phyloP scores from a whole-genome alignment of 2,113 vertebrate species.

The Semicossyphus pulcher region DNA sequence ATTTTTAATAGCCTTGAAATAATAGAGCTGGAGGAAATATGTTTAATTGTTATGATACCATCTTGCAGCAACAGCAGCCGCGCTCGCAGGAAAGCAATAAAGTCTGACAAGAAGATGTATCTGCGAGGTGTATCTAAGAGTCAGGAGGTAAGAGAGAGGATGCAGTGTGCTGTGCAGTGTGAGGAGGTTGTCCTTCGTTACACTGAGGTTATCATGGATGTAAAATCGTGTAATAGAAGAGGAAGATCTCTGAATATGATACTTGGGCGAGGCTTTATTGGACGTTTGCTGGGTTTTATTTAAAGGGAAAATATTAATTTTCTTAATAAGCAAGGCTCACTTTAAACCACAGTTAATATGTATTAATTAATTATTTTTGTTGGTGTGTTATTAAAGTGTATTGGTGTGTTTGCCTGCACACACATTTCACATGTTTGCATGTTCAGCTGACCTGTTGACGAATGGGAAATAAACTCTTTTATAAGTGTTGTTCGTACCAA shows the following conservation, averaged over 20 bases:
- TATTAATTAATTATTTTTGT: background rate
- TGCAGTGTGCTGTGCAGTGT: background rate
- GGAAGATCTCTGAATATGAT: background rate
- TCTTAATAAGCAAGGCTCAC: too few relatives aligned
- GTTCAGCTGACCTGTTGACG: background rate
- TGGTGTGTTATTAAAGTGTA: background rate
- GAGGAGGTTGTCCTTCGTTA: conserved; percentile 27
- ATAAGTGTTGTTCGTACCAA: too few relatives aligned
- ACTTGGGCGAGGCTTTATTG: background rate
- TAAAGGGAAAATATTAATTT: background rate
- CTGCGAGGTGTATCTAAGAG: conserved; percentile 70
- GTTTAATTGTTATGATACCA: conserved; percentile 85
- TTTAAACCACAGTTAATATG: background rate
- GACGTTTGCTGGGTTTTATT: background rate
- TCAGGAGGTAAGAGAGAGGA: conserved; percentile 48
- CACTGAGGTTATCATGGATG: background rate
- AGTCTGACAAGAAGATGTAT: conserved; percentile 71
- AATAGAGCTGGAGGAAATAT: conserved; percentile 82
- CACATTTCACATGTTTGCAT: background rate
- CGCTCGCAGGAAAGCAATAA: conserved; percentile 77
- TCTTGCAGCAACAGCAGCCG: conserved; percentile 71
- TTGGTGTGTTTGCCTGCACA: background rate
- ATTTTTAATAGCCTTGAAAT: conserved; percentile 84
- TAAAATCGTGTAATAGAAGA: background rate
- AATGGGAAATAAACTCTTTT: too few relatives aligned